Percentiles rank a stretch among this genome's conserved stretches.
Evolutionary conservation across 2,797 vertebrate species (phyloP).

Genomic region (Lacerta agilis): DNA sequence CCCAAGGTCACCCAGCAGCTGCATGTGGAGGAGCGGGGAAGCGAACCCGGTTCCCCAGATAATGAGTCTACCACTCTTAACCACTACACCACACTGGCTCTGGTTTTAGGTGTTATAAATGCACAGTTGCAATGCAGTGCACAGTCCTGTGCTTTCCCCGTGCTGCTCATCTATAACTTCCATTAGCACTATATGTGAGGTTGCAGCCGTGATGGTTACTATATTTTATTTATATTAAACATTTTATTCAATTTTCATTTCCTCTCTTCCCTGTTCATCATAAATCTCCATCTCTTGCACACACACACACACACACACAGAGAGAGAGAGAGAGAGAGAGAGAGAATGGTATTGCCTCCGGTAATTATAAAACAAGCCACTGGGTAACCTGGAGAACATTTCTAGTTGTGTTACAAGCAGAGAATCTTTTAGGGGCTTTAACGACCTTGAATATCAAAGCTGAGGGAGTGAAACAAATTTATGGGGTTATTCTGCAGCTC

Average conservation of each 20-base stretch:
- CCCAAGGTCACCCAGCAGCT: too few relatives aligned
- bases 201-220: neutral
- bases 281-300: slow-evolving; percentile 51
- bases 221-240: slow-evolving; percentile 30
- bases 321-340: too few relatives aligned
- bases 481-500: slow-evolving; percentile 66
- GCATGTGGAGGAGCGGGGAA: too few relatives aligned
- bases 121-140: neutral
- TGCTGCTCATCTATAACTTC: neutral
- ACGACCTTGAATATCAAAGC: slow-evolving; percentile 66
- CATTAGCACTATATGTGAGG: neutral
- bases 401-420: slow-evolving; percentile 67
- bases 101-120: neutral
- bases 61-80: too few relatives aligned
- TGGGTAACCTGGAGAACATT: slow-evolving; percentile 73
- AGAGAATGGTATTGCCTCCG: slow-evolving; percentile 57
- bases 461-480: slow-evolving; percentile 72
- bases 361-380: slow-evolving; percentile 68
- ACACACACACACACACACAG: slow-evolving; percentile 37
- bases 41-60: too few relatives aligned
- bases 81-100: too few relatives aligned
- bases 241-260: slow-evolving; percentile 61
- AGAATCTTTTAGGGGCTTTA: slow-evolving; percentile 65
- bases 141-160: neutral
- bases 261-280: slow-evolving; percentile 72